phyloP scores from a whole-genome alignment of 2,113 vertebrate genomes.

The Toxostoma redivivum region DNA sequence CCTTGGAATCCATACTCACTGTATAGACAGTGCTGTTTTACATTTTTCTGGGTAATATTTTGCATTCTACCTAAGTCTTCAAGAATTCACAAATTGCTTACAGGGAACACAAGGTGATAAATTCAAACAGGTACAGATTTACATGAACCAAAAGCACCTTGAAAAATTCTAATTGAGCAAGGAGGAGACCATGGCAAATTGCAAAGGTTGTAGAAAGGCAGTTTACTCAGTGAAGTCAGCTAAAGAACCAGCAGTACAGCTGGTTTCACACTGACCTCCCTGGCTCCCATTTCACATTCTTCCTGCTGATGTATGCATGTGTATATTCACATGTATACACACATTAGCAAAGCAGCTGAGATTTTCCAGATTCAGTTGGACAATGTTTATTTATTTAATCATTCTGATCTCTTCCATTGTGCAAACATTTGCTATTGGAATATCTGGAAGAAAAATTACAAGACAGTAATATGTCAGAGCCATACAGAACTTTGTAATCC shows the following conservation, averaged over 20 bases:
- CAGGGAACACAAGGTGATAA: neutral
- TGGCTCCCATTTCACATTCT: neutral
- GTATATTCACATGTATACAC: neutral
- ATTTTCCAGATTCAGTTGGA: neutral
- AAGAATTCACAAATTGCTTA: neutral
- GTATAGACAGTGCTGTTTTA: neutral
- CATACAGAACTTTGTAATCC: neutral
- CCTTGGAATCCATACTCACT: neutral
- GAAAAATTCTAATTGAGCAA: neutral
- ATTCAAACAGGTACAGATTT: neutral
- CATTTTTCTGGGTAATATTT: neutral
- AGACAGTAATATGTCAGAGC: neutral
- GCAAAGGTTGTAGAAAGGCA: neutral
- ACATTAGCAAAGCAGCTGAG: neutral
- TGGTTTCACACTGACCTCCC: neutral
- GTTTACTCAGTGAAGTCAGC: neutral
- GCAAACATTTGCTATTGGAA: neutral
- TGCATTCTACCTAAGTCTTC: neutral
- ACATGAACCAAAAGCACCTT: neutral
- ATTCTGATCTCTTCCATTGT: neutral
- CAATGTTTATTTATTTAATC: neutral
- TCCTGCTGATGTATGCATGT: neutral
- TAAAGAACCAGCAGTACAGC: neutral
- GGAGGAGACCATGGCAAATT: neutral
- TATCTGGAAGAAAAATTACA: neutral